These are phyloP conservation scores for Amphipyra berbera DNA, from an alignment of 2,888 invertebrate species.

Conservation along the genomic window DNA sequence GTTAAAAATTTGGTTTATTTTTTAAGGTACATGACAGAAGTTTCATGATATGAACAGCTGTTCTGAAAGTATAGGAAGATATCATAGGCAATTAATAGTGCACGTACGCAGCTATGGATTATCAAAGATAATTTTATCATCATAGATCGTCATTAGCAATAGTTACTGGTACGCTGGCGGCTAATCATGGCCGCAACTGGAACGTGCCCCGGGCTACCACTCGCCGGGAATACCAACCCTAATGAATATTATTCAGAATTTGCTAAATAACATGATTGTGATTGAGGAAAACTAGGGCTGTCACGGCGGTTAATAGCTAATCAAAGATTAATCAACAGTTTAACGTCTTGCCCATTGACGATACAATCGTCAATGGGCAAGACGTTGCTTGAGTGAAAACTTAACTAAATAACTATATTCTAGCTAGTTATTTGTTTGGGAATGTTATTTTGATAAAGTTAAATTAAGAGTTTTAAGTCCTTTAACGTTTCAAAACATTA, in stretches of 20 bases:
- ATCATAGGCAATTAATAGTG: constrained; percentile 14
- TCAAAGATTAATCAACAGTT: constrained; percentile 38
- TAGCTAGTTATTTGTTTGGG: constrained; percentile 47
- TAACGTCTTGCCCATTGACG: constrained; percentile 43
- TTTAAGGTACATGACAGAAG: no score
- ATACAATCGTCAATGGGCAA: constrained; percentile 16
- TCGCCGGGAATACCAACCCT: constrained; percentile 38
- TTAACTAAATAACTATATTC: constrained; percentile 47
- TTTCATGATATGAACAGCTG: not conserved
- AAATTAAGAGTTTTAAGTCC: constrained; percentile 36
- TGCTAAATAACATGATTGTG: constrained; percentile 36
- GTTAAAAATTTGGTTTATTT: no score
- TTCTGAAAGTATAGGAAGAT: not conserved
- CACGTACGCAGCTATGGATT: constrained; percentile 25
- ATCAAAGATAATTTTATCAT: constrained; percentile 48
- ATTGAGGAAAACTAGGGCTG: constrained; percentile 37
- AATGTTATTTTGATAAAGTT: constrained; percentile 54
- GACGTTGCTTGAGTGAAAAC: constrained; percentile 28
- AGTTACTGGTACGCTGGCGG: constrained; percentile 37
- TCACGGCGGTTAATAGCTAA: constrained; percentile 3
- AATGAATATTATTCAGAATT: constrained; percentile 53
- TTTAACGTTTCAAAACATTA: constrained; percentile 23
- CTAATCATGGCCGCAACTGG: constrained; percentile 46
- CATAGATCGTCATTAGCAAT: constrained; percentile 52
- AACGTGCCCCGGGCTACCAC: constrained; percentile 46